Evolutionary conservation across 2,797 vertebrate genomes (phyloP), one percentile per base, ranked within the genome.

Genomic region (Tolypeutes matacus): DNA sequence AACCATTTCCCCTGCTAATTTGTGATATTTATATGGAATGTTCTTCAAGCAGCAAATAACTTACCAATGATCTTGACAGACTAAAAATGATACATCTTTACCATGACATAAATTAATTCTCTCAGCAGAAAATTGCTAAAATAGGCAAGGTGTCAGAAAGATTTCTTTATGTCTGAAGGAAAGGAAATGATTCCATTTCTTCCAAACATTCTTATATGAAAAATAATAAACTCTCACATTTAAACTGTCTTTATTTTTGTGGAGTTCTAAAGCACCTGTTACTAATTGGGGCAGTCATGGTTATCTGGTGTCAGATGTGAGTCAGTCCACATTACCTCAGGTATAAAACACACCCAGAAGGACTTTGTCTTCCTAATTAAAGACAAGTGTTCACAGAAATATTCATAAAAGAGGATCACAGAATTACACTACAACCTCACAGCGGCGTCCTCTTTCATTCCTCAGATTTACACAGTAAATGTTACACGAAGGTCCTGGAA

Each of bases 101-200:
- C 96, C 96, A 97, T 95, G 96, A 96, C 39, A 97, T 96, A 97
- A 98, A 97, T 98, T 96, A 97, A 87, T 87, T 81, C 98, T 97
- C 88, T 94, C 85, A 95, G 95, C 67, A 97, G 80, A 46, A 97
- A 97, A 94, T 36, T 86, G 86, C 77, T 97, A 96, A 96, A 98
- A 96, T 80, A 94, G 95, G 93, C 92, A 97, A 89, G 86, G 84
- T 97, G 97, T 97, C 94, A 95, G 91, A 97, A 93, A 91, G 95
- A 96, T 53, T 97, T 96, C 92, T 97, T 97, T 95, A 93, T 83
- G 97, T 94, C 96, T 94, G 58, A 58, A 95, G 77, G 80, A 95
- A 96, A 98, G 96, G 94, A 98, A 98, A 97, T 95, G 18, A 97
- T 97, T 96, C 94, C 81, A 85, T 92, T 97, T 97, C 64, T 96